A percentile compares a stretch with the other conserved stretches of the same genome.
Evolutionary conservation across 2,888 invertebrate species (phyloP).

Genomic region (Nomada goodeniana): DNA sequence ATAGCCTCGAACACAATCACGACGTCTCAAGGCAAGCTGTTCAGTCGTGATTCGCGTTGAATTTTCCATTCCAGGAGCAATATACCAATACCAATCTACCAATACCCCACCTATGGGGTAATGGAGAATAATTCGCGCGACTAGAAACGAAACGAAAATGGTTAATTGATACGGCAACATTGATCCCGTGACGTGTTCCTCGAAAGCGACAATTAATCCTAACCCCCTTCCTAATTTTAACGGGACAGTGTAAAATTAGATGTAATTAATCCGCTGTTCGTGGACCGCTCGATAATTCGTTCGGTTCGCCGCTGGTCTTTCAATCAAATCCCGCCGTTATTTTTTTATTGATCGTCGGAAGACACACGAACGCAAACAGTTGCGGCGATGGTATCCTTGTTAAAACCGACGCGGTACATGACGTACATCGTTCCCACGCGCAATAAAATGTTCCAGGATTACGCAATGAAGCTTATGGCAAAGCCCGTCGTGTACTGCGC

Average conservation of each 20-base stretch:
- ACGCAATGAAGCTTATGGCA: slow-evolving; percentile 66
- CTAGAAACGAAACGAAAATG: not conserved
- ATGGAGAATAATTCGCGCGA: not conserved
- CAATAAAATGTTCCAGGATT: slow-evolving; percentile 69
- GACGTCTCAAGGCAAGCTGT: too few relatives aligned
- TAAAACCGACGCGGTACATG: slow-evolving; percentile 66
- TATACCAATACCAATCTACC: too few relatives aligned
- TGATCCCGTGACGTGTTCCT: not conserved
- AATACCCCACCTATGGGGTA: too few relatives aligned
- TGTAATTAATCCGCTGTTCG: not conserved
- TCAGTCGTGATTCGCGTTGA: too few relatives aligned
- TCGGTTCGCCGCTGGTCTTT: slow-evolving; percentile 1
- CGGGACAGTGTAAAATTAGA: slow-evolving; percentile 9
- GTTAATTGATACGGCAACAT: not conserved
- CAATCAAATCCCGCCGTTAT: slow-evolving; percentile 24
- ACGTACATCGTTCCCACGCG: slow-evolving; percentile 70
- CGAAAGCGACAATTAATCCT: slow-evolving; percentile 5
- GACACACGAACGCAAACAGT: slow-evolving; percentile 27
- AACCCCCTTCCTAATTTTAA: slow-evolving; percentile 6
- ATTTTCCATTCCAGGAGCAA: too few relatives aligned
- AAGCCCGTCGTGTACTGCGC: slow-evolving; percentile 55
- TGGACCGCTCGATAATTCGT: slow-evolving; percentile 8
- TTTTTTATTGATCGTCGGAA: slow-evolving; percentile 47
- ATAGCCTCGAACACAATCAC: too few relatives aligned
- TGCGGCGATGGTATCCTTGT: slow-evolving; percentile 52